Conservation (phyloP, 1,140 invertebrate species). For the Berghia stephanieae region DNA sequence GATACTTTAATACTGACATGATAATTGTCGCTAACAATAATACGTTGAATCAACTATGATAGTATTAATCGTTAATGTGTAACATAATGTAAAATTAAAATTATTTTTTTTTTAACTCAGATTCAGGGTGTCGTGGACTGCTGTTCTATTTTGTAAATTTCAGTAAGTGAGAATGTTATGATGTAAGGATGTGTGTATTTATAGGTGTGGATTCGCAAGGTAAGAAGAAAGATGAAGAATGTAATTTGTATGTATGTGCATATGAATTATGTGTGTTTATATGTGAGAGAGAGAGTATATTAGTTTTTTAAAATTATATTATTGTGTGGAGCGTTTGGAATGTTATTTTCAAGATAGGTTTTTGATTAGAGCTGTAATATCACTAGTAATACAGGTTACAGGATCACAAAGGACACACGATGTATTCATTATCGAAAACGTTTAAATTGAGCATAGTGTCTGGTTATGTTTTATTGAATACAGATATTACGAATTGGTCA, state of each 20-base stretch:
- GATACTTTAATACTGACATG: too few species aligned
- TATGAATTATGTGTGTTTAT: too few species aligned
- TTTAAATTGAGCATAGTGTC: too few species aligned
- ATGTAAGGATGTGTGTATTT: background rate
- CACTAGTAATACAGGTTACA: too few species aligned
- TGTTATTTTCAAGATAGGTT: background rate
- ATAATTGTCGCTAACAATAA: too few species aligned
- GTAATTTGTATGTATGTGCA: background rate
- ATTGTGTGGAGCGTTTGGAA: background rate
- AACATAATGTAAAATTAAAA: background rate
- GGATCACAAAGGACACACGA: too few species aligned
- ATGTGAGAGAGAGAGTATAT: slow-evolving; percentile 10
- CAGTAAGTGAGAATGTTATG: background rate
- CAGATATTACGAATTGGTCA: too few species aligned
- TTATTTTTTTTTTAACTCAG: background rate
- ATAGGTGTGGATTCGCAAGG: background rate
- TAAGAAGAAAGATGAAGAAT: background rate
- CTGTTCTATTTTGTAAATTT: background rate
- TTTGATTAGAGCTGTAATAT: background rate
- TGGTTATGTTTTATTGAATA: too few species aligned
- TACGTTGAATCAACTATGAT: too few species aligned
- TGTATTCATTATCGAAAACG: too few species aligned
- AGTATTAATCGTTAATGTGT: background rate
- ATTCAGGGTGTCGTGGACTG: background rate
- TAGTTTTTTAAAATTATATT: background rate